These are phyloP conservation scores for Lordiphosa stackelbergi DNA, from an alignment of 1,140 invertebrate genomes.

Conservation along the genomic window DNA sequence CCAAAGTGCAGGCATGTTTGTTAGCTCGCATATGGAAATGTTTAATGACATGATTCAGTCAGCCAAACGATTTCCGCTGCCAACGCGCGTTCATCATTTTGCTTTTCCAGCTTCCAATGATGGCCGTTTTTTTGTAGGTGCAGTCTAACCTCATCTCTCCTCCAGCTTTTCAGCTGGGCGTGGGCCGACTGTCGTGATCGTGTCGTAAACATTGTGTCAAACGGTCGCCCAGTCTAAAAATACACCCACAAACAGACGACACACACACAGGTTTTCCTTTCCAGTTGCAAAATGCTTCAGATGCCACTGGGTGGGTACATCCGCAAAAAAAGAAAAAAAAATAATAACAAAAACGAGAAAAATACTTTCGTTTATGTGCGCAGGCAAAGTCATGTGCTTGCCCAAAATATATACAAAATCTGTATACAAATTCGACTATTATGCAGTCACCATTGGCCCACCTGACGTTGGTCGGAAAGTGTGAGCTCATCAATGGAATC, in stretches of 20 bases:
- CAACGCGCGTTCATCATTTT: constrained; percentile 30
- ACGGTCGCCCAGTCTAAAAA: constrained; percentile 54
- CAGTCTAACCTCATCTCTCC: constrained; percentile 32
- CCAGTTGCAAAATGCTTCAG: background rate
- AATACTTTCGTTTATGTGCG: constrained; percentile 14
- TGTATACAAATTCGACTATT: constrained; percentile 40
- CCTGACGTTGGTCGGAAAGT: constrained; percentile 15
- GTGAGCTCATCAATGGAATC: constrained; percentile 61
- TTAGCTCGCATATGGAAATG: constrained; percentile 32
- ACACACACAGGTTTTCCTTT: constrained; percentile 7
- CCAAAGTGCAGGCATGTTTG: constrained; percentile 14
- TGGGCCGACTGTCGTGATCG: constrained; percentile 14
- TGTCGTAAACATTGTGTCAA: constrained; percentile 62
- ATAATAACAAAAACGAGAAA: constrained; percentile 2
- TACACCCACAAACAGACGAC: constrained; percentile 15
- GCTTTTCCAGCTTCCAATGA: background rate
- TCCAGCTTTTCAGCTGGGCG: constrained; percentile 10
- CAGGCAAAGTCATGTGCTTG: constrained; percentile 42
- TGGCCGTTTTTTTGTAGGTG: constrained; percentile 28
- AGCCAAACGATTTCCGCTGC: constrained; percentile 65
- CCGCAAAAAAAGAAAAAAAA: background rate
- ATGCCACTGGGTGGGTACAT: constrained; percentile 4
- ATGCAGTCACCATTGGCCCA: constrained; percentile 24
- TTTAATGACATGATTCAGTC: constrained; percentile 58
- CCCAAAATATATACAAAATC: constrained; percentile 12